Conservation (phyloP, 2,113 vertebrate genomes). For the Elaphurus davidianus region DNA sequence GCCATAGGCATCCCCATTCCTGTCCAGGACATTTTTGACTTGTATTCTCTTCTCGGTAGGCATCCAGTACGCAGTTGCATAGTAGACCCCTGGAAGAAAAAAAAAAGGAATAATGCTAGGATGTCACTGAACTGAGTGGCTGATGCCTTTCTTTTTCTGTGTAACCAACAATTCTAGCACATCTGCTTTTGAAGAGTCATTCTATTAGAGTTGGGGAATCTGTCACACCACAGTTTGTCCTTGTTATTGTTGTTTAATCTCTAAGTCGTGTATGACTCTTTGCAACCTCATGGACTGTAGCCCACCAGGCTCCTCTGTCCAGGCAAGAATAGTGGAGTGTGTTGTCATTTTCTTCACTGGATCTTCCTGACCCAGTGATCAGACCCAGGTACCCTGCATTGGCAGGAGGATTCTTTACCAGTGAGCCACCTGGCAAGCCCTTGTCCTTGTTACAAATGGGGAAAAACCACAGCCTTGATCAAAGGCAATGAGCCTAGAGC, state of each 20-base stretch:
- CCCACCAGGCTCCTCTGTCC: neutral
- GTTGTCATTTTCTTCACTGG: neutral
- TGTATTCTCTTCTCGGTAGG: conserved; percentile 78
- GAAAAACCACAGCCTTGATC: neutral
- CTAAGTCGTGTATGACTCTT: neutral
- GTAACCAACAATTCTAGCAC: neutral
- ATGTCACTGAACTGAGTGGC: neutral
- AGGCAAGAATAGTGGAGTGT: neutral
- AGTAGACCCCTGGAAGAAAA: conserved; percentile 71
- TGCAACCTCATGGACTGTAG: neutral
- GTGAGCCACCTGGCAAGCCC: neutral
- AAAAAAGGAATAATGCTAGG: neutral
- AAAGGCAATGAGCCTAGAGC: neutral
- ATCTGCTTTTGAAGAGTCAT: neutral
- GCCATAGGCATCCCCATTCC: conserved; percentile 87
- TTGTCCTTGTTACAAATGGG: neutral
- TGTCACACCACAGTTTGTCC: neutral
- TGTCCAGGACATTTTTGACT: conserved; percentile 85
- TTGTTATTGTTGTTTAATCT: neutral
- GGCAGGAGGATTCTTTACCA: neutral
- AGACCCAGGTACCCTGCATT: neutral
- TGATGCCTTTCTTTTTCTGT: neutral
- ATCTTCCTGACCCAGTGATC: neutral
- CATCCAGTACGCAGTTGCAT: conserved; percentile 90
- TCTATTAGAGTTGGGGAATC: neutral